Evolutionary conservation across 1,140 invertebrate genomes (phyloP).

Genomic region (Rhopalosiphum padi): DNA sequence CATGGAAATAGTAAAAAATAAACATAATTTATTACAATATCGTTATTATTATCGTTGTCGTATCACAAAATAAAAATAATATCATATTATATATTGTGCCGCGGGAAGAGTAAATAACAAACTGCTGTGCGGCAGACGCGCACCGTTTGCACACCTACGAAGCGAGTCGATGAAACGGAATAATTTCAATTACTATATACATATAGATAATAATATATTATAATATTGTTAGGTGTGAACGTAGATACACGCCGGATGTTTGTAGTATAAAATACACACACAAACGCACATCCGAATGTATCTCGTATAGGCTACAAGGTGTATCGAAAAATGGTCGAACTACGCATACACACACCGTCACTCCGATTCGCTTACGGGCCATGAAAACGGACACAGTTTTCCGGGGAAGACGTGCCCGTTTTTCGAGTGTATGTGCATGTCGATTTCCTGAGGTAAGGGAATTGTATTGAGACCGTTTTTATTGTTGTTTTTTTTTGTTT

Average conservation of each 20-base stretch:
- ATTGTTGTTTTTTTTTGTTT: not conserved
- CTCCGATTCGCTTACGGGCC: not conserved
- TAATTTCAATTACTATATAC: not conserved
- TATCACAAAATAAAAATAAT: not conserved
- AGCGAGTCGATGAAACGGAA: not conserved
- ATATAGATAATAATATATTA: not conserved
- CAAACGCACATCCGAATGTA: not conserved
- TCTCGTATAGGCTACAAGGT: not conserved
- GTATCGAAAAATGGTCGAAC: not conserved
- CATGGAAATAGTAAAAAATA: too few relatives aligned
- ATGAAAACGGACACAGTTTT: not conserved
- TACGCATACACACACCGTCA: not conserved
- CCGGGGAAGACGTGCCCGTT: not conserved
- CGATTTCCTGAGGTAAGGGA: not conserved
- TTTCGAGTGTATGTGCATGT: not conserved
- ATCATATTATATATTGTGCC: not conserved
- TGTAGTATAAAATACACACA: not conserved
- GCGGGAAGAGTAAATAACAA: not conserved
- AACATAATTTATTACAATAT: too few relatives aligned
- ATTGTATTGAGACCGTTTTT: slow-evolving; percentile 20
- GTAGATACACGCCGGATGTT: not conserved
- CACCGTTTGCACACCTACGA: not conserved
- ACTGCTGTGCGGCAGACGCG: not conserved
- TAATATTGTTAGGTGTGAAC: not conserved
- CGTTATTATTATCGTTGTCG: too few relatives aligned